A percentile compares a stretch with the other conserved stretches of the same genome.
These are phyloP conservation scores for Pseudorhombus dupliciocellatus DNA, from an alignment of 2,113 vertebrate species.

Conservation along the genomic window DNA sequence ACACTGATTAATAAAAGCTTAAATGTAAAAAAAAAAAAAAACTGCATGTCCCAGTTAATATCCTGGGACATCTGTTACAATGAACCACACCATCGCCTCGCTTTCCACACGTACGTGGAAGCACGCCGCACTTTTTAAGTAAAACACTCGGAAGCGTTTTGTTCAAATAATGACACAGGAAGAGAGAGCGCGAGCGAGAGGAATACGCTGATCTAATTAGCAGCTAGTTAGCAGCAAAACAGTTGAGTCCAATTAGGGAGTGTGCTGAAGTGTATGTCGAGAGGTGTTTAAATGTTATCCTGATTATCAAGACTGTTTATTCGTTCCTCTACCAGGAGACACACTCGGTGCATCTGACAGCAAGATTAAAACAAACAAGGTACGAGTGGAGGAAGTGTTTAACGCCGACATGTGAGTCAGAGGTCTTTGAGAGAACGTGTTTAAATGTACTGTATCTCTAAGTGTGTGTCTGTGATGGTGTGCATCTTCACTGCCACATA, in stretches of 20 bases:
- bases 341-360: constrained; percentile 37
- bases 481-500: constrained; percentile 31
- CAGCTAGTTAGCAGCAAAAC: constrained; percentile 77
- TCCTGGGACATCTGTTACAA: constrained; percentile 7
- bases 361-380: constrained; percentile 57
- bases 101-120: neutral
- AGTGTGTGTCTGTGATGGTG: constrained; percentile 9
- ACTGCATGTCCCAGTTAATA: neutral
- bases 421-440: no score
- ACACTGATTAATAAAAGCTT: constrained; percentile 29
- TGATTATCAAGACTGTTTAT: constrained; percentile 66
- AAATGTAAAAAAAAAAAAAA: constrained; percentile 1
- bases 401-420: constrained; percentile 23
- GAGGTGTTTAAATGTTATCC: constrained; percentile 55
- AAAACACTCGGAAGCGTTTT: constrained; percentile 60
- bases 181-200: constrained; percentile 55
- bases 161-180: constrained; percentile 65
- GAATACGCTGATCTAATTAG: constrained; percentile 78
- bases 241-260: constrained; percentile 74
- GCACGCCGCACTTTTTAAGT: constrained; percentile 14
- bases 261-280: constrained; percentile 50
- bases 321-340: constrained; percentile 46
- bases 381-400: constrained; percentile 48
- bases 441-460: neutral
- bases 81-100: neutral